Evolutionary conservation across 2,888 invertebrate species (phyloP), one percentile per base, ranked within the genome.

Genomic region (Xestia rhomboidea): DNA sequence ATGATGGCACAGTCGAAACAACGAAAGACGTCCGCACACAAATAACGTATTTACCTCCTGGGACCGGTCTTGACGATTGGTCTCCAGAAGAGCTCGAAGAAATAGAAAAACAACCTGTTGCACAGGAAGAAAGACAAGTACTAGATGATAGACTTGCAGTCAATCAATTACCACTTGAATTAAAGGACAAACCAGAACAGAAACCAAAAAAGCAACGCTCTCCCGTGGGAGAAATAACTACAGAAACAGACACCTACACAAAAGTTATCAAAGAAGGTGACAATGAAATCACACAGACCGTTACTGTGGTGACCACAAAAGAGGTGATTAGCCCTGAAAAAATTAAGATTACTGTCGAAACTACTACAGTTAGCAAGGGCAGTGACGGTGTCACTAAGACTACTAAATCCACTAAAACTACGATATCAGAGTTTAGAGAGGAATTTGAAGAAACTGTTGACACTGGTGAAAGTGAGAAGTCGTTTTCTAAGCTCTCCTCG

Each of bases 311-410:
- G 3, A 97, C 96, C 8, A 96, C 95, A 0, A 95, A 95, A 86
- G 97, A 97, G 91, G 95, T 97, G 2, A 96, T 96, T 18, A 96
- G 95, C 78, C 96, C 96, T 8, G 97, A 97, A 88, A 96, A 96
- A 90, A 87, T 97, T 3, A 97, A 96, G 90, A 90, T 96, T 13
- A 96, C 96, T 2, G 90, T 96, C 5, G 97, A 97, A 91, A 96
- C 97, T 21, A 97, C 96, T 24, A 97, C 97, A 15, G 95, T 97
- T 0, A 96, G 95, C 80, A 96, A 93, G 89, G 94, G 95, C 3
- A 94, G 90, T 81, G 96, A 97, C 79, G 97, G 96, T 38, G 89
- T 95, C 2, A 96, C 95, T 11, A 96, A 97, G 92, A 97, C 97
- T 18, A 95, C 96, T 30, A 97, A 97, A 89, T 95, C 97, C 6